Evolutionary conservation across 2,888 invertebrate species (phyloP), one percentile per base, ranked within the genome.

Genomic region (Gortyna flavago): DNA sequence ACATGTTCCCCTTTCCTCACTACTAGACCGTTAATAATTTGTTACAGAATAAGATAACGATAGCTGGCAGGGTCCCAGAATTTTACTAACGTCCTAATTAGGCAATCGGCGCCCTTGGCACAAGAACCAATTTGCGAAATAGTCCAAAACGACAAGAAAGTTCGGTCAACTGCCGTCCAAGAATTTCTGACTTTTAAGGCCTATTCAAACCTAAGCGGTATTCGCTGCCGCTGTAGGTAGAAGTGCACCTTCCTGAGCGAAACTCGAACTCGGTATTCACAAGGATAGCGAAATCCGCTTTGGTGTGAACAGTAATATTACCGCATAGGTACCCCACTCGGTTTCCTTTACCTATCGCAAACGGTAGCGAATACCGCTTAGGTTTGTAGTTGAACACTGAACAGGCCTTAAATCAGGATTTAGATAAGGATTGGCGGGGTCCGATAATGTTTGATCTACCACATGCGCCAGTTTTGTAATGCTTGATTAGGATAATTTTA

Each of bases 181-280:
- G 78, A 76, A 81, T 72, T 79, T 75, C 51, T 70, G 84, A 80
- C 71, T 82, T 87, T 82, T 84, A 88, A n/a, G n/a, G n/a, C n/a
- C n/a, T n/a, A n/a, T n/a, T n/a, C n/a, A n/a, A n/a, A n/a, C n/a
- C n/a, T n/a, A n/a, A n/a, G n/a, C n/a, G n/a, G n/a, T n/a, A n/a
- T n/a, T n/a, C n/a, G n/a, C n/a, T n/a, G n/a, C n/a, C n/a, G n/a
- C n/a, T n/a, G n/a, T n/a, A n/a, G n/a, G n/a, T n/a, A n/a, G n/a
- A n/a, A n/a, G n/a, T n/a, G n/a, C n/a, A n/a, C n/a, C n/a, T n/a
- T n/a, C n/a, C n/a, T n/a, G n/a, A n/a, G n/a, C n/a, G n/a, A n/a
- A n/a, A n/a, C n/a, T n/a, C n/a, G n/a, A n/a, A n/a, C n/a, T n/a
- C n/a, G n/a, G n/a, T n/a, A n/a, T n/a, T n/a, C n/a, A n/a, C n/a